Conservation (phyloP, 2,113 vertebrate species). For the Numida meleagris region DNA sequence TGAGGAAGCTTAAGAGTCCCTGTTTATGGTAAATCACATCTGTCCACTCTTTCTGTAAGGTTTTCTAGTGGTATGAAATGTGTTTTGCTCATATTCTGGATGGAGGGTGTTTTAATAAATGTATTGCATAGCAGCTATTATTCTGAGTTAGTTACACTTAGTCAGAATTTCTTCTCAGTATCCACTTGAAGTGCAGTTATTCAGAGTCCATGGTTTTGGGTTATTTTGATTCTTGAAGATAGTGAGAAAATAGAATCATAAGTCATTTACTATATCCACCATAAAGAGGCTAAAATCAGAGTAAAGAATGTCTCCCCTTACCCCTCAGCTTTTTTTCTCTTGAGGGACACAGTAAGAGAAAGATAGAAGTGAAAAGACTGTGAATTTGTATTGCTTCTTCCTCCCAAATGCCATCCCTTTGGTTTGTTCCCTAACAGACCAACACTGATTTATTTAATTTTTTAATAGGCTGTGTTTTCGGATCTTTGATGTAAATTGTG, state of each 20-base stretch:
- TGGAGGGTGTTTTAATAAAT: neutral
- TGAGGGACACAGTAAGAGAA: neutral
- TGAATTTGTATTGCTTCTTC: neutral
- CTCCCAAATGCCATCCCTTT: neutral
- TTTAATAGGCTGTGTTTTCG: neutral
- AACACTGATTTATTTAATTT: neutral
- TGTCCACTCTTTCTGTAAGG: neutral
- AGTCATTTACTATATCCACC: neutral
- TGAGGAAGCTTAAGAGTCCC: neutral
- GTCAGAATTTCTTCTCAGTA: neutral
- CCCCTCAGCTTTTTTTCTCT: neutral
- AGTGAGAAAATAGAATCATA: neutral
- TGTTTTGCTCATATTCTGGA: neutral
- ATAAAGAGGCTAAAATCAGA: neutral
- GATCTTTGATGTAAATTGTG: neutral
- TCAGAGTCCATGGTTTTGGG: neutral
- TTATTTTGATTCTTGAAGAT: neutral
- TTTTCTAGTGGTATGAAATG: neutral
- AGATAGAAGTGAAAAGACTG: neutral
- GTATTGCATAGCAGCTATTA: neutral
- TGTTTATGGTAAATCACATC: neutral
- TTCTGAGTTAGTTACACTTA: neutral
- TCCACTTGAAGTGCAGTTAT: neutral
- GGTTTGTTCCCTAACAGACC: neutral
- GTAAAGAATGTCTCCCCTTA: fast-evolving